phyloP scores from a whole-genome alignment of 2,888 invertebrate species.

The Xylocampa areola region DNA sequence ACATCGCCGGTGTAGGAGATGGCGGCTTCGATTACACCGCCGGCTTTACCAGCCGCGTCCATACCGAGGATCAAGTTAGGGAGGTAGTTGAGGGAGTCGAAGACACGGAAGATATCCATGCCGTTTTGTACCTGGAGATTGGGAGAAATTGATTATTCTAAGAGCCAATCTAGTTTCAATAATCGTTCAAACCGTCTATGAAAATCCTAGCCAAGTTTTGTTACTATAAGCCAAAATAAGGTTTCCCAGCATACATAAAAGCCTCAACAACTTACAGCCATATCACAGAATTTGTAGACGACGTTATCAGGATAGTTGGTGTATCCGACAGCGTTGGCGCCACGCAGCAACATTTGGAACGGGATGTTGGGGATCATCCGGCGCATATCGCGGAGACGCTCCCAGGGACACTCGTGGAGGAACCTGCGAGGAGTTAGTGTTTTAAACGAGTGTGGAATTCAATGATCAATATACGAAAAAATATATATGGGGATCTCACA shows the following conservation, averaged over 20 bases:
- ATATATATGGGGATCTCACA: too few species aligned
- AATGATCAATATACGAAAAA: too few species aligned
- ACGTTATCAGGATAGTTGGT: constrained; percentile 99
- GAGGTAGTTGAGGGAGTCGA: constrained; percentile 99
- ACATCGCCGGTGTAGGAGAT: constrained; percentile 99
- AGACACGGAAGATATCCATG: constrained; percentile 99
- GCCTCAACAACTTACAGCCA: constrained; percentile 92
- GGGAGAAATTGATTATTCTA: not conserved
- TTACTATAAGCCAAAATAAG: too few species aligned
- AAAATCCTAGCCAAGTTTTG: too few species aligned
- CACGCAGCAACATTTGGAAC: constrained; percentile 99
- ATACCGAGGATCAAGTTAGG: constrained; percentile 98
- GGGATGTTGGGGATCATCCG: constrained; percentile 98
- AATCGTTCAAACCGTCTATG: too few species aligned
- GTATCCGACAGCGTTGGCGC: constrained; percentile 99
- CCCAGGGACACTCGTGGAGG: constrained; percentile 99
- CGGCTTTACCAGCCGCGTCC: constrained; percentile 99
- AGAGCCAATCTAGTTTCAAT: too few species aligned
- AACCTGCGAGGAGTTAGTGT: constrained; percentile 84
- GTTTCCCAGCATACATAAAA: too few species aligned
- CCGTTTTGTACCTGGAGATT: constrained; percentile 94
- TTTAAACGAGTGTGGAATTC: too few species aligned
- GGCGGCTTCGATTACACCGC: constrained; percentile 98
- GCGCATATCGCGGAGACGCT: constrained; percentile 97
- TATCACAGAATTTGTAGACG: constrained; percentile 99